Evolutionary conservation across 2,113 vertebrate genomes (phyloP).

Genomic region (Petrocephalus microphthalmus): DNA sequence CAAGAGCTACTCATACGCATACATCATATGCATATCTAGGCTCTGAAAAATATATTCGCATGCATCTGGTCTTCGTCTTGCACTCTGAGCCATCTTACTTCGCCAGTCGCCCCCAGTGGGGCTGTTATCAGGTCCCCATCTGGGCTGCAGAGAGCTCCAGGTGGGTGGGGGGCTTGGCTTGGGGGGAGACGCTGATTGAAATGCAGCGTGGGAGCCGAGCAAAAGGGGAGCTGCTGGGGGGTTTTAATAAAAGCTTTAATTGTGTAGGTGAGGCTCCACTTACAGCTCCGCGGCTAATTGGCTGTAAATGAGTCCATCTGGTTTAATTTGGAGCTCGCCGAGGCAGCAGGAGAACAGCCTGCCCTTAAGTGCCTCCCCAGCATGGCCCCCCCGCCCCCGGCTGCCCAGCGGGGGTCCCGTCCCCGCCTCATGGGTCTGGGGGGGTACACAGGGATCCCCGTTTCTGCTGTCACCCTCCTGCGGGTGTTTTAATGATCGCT

Average conservation of each 20-base stretch:
- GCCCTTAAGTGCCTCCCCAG: constrained; percentile 12
- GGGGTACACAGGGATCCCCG: constrained; percentile 39
- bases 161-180: constrained; percentile 12
- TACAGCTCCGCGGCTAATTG: constrained; percentile 57
- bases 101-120: constrained; percentile 15
- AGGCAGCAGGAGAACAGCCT: constrained; percentile 36
- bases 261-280: constrained; percentile 50
- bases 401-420: not conserved
- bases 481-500: not conserved
- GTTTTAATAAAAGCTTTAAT: constrained; percentile 54
- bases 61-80: not conserved
- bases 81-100: constrained; percentile 2
- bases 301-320: constrained; percentile 66
- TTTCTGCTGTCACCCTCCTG: constrained; percentile 22
- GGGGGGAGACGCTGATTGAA: constrained; percentile 11
- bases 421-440: constrained; percentile 20
- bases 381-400: not conserved
- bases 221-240: constrained; percentile 30
- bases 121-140: constrained; percentile 38
- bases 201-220: constrained; percentile 11
- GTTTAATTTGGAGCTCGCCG: constrained; percentile 51
- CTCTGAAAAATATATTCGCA: not conserved
- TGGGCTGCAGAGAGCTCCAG: constrained; percentile 20
- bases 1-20: not conserved
- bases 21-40: not conserved